A percentile compares a stretch with the other conserved stretches of the same genome.
These are phyloP conservation scores for Pristionchus japonicus DNA, from an alignment of 2,888 invertebrate species.

Conservation along the genomic window DNA sequence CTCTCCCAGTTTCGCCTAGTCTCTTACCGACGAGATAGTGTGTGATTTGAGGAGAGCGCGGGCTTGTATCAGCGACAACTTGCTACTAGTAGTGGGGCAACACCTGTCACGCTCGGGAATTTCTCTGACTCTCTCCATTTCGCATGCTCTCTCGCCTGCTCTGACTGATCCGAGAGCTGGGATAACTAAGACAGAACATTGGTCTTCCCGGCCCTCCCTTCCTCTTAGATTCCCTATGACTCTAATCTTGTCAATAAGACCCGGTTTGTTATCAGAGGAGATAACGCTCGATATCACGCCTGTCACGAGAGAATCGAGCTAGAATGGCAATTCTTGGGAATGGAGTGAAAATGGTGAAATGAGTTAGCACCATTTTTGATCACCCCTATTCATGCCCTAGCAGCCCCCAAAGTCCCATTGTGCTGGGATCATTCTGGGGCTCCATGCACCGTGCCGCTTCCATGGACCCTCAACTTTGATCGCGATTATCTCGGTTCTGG, in stretches of 20 bases:
- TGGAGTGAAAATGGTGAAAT: no score
- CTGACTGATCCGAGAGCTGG: not conserved
- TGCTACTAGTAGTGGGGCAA: slow-evolving; percentile 30
- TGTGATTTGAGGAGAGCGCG: not conserved
- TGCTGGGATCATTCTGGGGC: no score
- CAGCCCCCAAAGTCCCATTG: no score
- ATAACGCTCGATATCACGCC: no score
- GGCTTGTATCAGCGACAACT: not conserved
- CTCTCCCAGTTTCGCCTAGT: not conserved
- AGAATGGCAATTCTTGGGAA: no score
- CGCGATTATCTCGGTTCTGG: no score
- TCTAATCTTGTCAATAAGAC: not conserved
- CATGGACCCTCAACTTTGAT: no score
- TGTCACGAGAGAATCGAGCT: no score
- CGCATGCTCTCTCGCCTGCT: slow-evolving; percentile 10
- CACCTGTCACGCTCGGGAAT: slow-evolving; percentile 6
- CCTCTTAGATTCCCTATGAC: not conserved
- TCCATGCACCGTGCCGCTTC: no score
- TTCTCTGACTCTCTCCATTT: not conserved
- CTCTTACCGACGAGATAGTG: not conserved
- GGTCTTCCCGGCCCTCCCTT: not conserved
- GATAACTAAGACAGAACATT: not conserved
- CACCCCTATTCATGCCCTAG: no score
- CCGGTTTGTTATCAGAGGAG: not conserved
- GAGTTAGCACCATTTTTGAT: no score